Base-by-base conservation (phyloP, 1,140 invertebrate species). In the Ips typographus region DNA sequence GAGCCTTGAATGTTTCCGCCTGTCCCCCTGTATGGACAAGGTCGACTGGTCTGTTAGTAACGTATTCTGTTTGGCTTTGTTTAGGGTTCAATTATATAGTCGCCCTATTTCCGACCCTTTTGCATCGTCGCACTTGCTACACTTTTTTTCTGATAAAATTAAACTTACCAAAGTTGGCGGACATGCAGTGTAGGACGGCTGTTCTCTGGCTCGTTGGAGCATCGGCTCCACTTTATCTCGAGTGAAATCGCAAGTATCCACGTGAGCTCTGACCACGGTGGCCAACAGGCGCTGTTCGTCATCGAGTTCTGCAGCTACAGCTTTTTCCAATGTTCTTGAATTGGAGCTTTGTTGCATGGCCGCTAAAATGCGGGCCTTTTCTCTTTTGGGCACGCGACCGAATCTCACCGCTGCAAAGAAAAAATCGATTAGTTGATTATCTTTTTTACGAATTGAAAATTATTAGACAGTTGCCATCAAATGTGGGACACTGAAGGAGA, bases 291-390 rank as follows among this genome's bases (percentile, higher is more conserved):
- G 86, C 73, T 90, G 88, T 75, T 95, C 93, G 80, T 98, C 96
- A 72, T 97, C 94, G 71, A 99, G 83, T 81, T 98, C 94, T 6
- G 91, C 91, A 55, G 91, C 87, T 40, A 98, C 87, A 2, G 92
- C 92, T 75, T 94, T 91, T 78, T 96, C 93, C 77, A 95, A 91
- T 65, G 92, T 92, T 78, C 93, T 90, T 71, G 93, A 93, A 79
- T 93, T 93, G 67, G 92, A 92, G 73, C 92, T 95, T 80, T 95
- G 94, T 83, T 98, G 96, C 97, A 99, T 99, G 75, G 98, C 96
- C 72, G 97, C 97, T 76, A 98, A 86, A 78, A 99, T 98, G 75
- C 97, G 93, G 73, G 96, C 97, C 84, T 99, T 99, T 83, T 99
- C 97, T 73, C 96, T 89, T 82, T 99, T 99, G 72, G 98, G 98